Conservation (phyloP, 2,797 vertebrate genomes). For the Cynopterus sphinx region DNA sequence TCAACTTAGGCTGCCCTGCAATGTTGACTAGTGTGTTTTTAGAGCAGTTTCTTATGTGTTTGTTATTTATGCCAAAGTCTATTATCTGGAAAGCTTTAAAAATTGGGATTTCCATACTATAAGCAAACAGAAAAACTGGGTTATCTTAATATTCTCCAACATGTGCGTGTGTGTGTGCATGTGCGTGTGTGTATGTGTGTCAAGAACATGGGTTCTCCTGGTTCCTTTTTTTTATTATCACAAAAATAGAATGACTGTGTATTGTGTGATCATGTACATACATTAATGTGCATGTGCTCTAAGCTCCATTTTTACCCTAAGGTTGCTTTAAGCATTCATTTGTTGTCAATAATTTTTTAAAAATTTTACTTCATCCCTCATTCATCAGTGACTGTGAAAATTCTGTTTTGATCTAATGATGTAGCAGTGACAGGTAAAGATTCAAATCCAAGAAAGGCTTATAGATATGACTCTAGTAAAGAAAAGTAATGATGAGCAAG, state of each 20-base stretch:
- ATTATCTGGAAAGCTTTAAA: conserved; percentile 32
- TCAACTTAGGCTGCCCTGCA: neutral
- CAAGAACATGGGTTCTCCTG: neutral
- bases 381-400: neutral
- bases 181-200: neutral
- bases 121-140: neutral
- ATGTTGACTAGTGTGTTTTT: neutral
- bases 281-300: neutral
- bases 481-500: neutral
- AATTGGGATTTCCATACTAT: neutral
- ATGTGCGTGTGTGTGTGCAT: neutral
- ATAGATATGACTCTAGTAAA: neutral
- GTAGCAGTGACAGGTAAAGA: neutral
- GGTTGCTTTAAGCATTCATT: neutral
- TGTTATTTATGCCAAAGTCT: neutral
- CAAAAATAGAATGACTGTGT: neutral
- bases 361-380: neutral
- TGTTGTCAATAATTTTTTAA: neutral
- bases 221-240: neutral
- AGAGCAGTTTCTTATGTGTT: neutral
- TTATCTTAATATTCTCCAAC: neutral
- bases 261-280: accelerated
- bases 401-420: neutral
- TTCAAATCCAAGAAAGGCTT: neutral
- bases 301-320: neutral